phyloP scores from a whole-genome alignment of 2,797 vertebrate species.

The Crax fasciolata region DNA sequence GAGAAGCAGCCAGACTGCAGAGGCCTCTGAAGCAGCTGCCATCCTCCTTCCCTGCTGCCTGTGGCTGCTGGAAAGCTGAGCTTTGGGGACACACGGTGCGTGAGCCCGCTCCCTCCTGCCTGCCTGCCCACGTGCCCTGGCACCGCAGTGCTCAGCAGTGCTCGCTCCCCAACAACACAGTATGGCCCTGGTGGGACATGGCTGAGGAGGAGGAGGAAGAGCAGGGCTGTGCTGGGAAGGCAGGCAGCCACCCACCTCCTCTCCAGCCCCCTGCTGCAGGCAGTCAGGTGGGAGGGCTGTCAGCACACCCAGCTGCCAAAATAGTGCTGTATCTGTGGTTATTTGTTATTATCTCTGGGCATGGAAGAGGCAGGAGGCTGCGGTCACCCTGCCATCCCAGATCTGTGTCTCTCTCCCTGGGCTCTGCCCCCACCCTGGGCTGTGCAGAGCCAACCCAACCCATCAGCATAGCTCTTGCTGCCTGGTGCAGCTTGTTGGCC shows the following conservation, averaged over 20 bases:
- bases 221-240: background rate
- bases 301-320: accelerated
- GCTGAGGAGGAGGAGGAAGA: background rate
- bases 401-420: background rate
- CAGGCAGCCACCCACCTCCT: accelerated
- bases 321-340: background rate
- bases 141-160: accelerated
- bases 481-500: accelerated
- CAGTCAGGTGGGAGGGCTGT: accelerated
- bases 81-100: background rate
- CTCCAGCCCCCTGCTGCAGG: background rate
- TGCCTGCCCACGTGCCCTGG: background rate
- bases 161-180: background rate
- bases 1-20: slow-evolving; percentile 34
- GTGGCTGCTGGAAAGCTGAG: background rate
- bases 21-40: slow-evolving; percentile 66
- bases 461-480: background rate
- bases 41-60: slow-evolving; percentile 24
- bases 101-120: background rate
- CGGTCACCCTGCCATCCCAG: background rate
- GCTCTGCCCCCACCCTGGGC: background rate
- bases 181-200: background rate
- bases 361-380: background rate
- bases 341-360: background rate
- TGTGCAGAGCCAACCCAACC: background rate